phyloP scores from a whole-genome alignment of 2,797 vertebrate species.

The Falco concolor region DNA sequence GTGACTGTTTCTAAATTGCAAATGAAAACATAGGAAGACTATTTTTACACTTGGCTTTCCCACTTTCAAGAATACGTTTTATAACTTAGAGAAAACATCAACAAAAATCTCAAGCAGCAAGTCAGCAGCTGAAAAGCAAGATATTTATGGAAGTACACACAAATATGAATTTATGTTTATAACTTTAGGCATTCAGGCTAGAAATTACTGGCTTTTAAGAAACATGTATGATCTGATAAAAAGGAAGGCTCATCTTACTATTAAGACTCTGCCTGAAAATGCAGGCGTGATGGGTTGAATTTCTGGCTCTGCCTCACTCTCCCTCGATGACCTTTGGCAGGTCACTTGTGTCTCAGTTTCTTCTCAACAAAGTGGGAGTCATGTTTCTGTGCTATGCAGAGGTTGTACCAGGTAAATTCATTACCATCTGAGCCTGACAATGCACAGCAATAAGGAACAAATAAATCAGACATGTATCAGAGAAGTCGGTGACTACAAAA shows the following conservation, averaged over 20 bases:
- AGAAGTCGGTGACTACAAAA: not conserved
- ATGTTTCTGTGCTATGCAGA: not conserved
- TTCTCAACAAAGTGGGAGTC: conserved; percentile 3
- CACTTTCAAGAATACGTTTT: not conserved
- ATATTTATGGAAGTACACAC: not conserved
- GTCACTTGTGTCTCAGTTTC: not conserved
- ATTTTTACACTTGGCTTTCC: not conserved
- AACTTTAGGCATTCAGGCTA: not conserved
- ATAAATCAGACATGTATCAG: not conserved
- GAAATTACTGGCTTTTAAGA: not conserved
- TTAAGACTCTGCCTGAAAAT: not conserved
- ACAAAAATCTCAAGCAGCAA: not conserved
- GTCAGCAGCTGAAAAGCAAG: not conserved
- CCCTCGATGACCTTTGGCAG: not conserved
- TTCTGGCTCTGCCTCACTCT: not conserved
- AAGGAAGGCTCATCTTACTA: not conserved
- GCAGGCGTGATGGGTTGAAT: not conserved
- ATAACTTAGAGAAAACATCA: not conserved
- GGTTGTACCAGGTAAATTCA: not conserved
- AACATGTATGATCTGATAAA: not conserved
- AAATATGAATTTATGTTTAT: not conserved
- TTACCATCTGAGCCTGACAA: not conserved
- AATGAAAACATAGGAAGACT: not conserved
- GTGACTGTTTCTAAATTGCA: not conserved
- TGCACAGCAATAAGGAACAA: not conserved